Conservation (phyloP, 2,113 vertebrate genomes). For the Sorex fumeus region DNA sequence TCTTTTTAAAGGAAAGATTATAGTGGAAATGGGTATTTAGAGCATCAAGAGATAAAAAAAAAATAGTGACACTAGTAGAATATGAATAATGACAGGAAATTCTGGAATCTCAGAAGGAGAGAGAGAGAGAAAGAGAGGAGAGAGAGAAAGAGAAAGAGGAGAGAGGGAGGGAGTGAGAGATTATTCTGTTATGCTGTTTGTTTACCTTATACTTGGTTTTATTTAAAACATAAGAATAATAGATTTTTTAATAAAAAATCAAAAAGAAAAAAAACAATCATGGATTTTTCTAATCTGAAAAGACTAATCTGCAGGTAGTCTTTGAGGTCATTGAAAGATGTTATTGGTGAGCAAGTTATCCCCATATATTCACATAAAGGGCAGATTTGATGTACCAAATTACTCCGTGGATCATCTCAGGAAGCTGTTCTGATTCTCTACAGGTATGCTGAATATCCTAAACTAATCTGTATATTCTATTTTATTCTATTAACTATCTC, state of each 20-base stretch:
- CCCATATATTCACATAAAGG: not conserved
- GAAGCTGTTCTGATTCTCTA: no score
- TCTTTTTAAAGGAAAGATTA: not conserved
- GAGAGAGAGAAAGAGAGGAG: no score
- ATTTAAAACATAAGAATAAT: not conserved
- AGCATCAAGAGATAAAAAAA: no score
- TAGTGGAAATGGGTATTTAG: not conserved
- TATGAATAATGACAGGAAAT: no score
- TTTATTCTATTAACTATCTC: no score
- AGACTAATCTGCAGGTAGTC: no score
- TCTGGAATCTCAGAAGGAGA: not conserved
- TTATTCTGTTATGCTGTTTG: not conserved
- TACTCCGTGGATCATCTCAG: not conserved
- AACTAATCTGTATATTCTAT: no score
- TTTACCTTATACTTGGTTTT: not conserved
- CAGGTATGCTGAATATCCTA: no score
- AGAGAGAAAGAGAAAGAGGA: not conserved
- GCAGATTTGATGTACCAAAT: not conserved
- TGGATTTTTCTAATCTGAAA: no score
- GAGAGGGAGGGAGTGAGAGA: no score
- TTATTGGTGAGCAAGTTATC: fast-evolving
- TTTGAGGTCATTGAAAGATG: not conserved
- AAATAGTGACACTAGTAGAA: not conserved
- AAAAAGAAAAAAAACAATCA: no score
- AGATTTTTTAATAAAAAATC: no score